A percentile compares a stretch with the other conserved stretches of the same genome.
phyloP scores from a whole-genome alignment of 1,140 invertebrate genomes.

The Macrosteles quadrilineatus region DNA sequence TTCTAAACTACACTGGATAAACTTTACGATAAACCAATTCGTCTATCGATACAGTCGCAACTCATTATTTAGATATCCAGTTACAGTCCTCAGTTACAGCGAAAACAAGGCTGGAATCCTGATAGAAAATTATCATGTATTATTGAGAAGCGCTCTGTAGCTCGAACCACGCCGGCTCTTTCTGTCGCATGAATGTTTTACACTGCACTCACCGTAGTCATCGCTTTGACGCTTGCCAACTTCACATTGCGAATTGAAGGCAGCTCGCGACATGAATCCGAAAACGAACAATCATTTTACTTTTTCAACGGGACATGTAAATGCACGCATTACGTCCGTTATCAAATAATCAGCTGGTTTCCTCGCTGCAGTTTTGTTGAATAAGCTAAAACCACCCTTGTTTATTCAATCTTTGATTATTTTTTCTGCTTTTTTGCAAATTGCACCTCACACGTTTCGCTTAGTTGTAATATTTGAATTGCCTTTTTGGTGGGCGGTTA shows the following conservation, averaged over 20 bases:
- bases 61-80: no score
- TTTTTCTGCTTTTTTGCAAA: background rate
- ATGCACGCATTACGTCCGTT: background rate
- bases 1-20: no score
- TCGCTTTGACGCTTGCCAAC: background rate
- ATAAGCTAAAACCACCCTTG: constrained; percentile 2
- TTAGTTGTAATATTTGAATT: no score
- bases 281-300: background rate
- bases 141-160: background rate
- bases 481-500: no score
- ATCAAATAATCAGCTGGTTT: no score
- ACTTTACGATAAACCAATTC: no score
- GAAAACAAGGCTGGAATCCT: no score
- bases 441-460: no score
- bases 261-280: background rate
- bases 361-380: background rate
- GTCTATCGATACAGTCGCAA: no score
- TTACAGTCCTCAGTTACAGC: no score
- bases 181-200: background rate
- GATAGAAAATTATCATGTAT: background rate
- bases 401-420: constrained; percentile 7
- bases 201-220: background rate
- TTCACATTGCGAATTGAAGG: constrained; percentile 3
- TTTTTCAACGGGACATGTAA: background rate
- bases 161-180: background rate